These are phyloP conservation scores for Melospiza georgiana DNA, from an alignment of 2,113 vertebrate species.

Conservation along the genomic window DNA sequence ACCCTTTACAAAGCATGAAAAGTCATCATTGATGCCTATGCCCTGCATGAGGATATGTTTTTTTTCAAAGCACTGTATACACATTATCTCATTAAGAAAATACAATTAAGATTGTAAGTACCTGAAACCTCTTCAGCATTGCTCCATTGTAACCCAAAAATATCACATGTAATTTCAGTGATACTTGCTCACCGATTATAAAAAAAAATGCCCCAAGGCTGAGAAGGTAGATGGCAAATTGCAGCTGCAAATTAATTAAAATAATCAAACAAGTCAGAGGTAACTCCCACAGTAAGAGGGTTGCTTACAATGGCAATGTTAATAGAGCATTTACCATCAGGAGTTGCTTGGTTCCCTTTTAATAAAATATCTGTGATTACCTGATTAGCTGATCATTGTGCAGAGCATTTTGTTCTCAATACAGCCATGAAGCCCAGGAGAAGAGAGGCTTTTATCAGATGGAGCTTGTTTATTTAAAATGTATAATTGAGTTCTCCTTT, in stretches of 20 bases:
- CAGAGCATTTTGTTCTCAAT: conserved; percentile 5
- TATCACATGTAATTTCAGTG: conserved; percentile 1
- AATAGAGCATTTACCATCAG: conserved; percentile 17
- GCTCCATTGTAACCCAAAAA: conserved; percentile 11
- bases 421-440: background rate
- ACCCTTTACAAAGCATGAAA: background rate
- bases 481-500: background rate
- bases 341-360: conserved; percentile 9
- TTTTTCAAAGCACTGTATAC: background rate
- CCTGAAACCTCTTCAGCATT: background rate
- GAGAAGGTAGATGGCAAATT: conserved; percentile 33
- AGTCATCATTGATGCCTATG: background rate
- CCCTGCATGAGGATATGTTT: background rate
- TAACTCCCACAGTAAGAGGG: conserved; percentile 21
- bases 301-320: conserved; percentile 14
- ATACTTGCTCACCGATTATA: background rate
- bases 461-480: conserved; percentile 31
- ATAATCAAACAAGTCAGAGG: conserved; percentile 29
- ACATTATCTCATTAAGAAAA: conserved; percentile 32
- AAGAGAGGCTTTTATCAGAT: conserved; percentile 1
- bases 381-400: conserved; percentile 34
- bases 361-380: conserved; percentile 43
- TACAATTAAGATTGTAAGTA: background rate
- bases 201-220: background rate
- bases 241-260: conserved; percentile 61